Base-by-base conservation (phyloP, 2,888 invertebrate genomes). In the Elegia similella region DNA sequence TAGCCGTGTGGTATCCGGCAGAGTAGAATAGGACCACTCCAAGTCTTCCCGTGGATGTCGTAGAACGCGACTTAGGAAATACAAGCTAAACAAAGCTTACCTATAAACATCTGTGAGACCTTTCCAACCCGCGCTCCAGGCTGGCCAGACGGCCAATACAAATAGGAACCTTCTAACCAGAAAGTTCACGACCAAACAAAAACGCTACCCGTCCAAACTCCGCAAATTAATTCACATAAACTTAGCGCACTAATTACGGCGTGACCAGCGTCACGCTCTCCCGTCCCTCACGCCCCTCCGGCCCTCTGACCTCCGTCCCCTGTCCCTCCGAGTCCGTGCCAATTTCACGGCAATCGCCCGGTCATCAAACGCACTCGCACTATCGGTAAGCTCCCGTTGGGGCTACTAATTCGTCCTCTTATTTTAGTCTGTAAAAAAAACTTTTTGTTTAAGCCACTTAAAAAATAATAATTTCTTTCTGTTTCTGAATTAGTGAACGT, bases 321-420 rank as follows among this genome's bases (percentile, higher is more conserved):
- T 10, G 12, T 5, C 53, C 43, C 42, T 13, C 16, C 15, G 12
- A 12, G 29, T 13, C 47, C 47, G 42, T 30, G 78, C 79, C 81
- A 88, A 88, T 88, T 88, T 88, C 82, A 87, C 86, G 88, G 77
- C 82, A 78, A 81, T 84, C 82, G 75, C 69, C 62, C 69, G 69
- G 80, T 85, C 82, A 86, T 87, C 87, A 86, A 80, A 81, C 72
- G 77, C 84, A 83, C 77, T 71, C 80, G 62, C 61, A 60, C 29
- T 10, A 46, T 64, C 63, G 62, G 61, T 57, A 52, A 59, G 65
- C 6, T 50, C 34, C 17, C 6, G 38, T 34, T 50, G 34, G 12
- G 16, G 34, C 34, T 50, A 12, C 50, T 50, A 34, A 12, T 16
- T 50, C 38, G 50, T n/a, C 34, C 32, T 12, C n/a, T 6, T 38